Conservation (phyloP, 2,797 vertebrate species). For the Sebastiscus tertius region DNA sequence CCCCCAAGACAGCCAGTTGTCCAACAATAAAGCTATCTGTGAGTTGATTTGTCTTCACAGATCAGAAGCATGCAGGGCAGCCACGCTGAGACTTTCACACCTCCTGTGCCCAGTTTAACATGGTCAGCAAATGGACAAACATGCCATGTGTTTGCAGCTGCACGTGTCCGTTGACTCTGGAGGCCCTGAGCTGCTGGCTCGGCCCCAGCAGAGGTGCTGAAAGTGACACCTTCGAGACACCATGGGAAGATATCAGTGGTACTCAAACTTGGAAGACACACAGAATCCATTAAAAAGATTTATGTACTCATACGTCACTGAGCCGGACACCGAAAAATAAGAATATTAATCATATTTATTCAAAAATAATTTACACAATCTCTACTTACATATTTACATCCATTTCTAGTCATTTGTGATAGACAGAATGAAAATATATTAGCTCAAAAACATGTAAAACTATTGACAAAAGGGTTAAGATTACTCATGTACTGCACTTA, state of each 20-base stretch:
- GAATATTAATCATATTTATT: slow-evolving; percentile 55
- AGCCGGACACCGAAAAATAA: background rate
- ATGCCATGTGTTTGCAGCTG: slow-evolving; percentile 74
- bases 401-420: slow-evolving; percentile 22
- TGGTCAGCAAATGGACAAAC: slow-evolving; percentile 65
- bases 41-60: slow-evolving; percentile 2
- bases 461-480: background rate
- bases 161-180: slow-evolving; percentile 67
- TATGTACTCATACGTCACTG: background rate
- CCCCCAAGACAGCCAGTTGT: background rate
- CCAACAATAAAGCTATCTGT: slow-evolving; percentile 4
- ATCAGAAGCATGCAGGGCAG: slow-evolving; percentile 8
- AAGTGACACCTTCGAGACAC: slow-evolving; percentile 48
- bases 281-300: background rate
- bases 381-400: slow-evolving; percentile 68
- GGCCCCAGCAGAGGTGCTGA: slow-evolving; percentile 53
- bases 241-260: slow-evolving; percentile 11
- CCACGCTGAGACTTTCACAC: slow-evolving; percentile 61
- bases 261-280: background rate
- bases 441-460: background rate
- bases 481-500: background rate
- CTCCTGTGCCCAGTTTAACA: slow-evolving; percentile 35
- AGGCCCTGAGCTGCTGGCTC: slow-evolving; percentile 26
- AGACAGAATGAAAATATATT: background rate
- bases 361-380: slow-evolving; percentile 55